These are phyloP conservation scores for Antechinus stuartii DNA, from an alignment of 2,113 vertebrate species.

Conservation along the genomic window DNA sequence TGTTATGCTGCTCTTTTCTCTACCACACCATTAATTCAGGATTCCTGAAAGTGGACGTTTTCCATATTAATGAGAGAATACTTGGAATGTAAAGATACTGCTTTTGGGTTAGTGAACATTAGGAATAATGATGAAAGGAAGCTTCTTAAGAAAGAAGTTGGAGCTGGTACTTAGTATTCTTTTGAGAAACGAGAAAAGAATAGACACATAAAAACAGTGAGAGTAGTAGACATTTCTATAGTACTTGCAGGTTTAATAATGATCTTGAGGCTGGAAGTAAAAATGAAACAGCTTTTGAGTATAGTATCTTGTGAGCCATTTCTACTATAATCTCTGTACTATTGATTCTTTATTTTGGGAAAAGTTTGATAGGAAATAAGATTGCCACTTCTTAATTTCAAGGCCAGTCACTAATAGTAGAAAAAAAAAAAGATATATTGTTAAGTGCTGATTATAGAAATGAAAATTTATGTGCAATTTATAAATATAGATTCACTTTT, in stretches of 20 bases:
- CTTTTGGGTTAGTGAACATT: slow-evolving; percentile 28
- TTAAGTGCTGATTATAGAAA: neutral
- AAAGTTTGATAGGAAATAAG: neutral
- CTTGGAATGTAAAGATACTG: slow-evolving; percentile 6
- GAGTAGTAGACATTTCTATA: neutral
- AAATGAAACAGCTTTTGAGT: neutral
- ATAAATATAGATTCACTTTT: slow-evolving; percentile 28
- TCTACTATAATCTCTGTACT: too few species aligned
- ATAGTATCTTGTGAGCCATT: too few species aligned
- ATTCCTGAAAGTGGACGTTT: slow-evolving; percentile 17
- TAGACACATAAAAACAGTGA: neutral
- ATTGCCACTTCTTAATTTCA: neutral
- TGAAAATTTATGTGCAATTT: slow-evolving; percentile 34
- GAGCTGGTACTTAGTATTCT: neutral
- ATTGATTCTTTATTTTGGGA: neutral
- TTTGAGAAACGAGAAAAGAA: neutral
- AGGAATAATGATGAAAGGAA: slow-evolving; percentile 8
- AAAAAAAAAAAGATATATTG: neutral
- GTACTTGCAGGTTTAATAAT: neutral
- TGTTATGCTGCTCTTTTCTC: neutral
- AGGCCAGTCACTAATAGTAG: neutral
- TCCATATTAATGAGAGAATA: slow-evolving; percentile 29
- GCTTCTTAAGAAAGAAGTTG: neutral
- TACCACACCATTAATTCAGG: neutral
- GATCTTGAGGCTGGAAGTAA: neutral